These are phyloP conservation scores for Linepithema humile DNA, from an alignment of 1,140 invertebrate species.

Conservation along the genomic window DNA sequence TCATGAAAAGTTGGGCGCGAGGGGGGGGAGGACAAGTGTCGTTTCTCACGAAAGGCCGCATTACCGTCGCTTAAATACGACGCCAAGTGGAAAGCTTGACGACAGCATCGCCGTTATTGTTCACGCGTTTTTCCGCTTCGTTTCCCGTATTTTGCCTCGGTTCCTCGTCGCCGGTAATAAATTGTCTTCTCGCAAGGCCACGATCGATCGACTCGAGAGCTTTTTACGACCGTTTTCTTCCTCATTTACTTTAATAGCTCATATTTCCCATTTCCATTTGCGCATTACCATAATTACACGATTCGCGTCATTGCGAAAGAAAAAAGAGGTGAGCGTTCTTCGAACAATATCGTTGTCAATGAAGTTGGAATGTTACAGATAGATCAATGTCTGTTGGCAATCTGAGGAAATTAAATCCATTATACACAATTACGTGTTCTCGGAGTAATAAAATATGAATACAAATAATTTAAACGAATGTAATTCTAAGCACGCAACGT, in stretches of 20 bases:
- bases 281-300: background rate
- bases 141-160: background rate
- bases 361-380: background rate
- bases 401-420: background rate
- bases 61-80: constrained; percentile 6
- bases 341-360: background rate
- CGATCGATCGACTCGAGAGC: background rate
- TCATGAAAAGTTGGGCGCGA: background rate
- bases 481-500: background rate
- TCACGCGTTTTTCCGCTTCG: background rate
- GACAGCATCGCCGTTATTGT: background rate
- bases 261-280: background rate
- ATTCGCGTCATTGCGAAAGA: background rate
- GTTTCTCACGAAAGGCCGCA: background rate
- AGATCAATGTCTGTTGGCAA: constrained; percentile 4
- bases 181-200: background rate
- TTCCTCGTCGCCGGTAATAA: background rate
- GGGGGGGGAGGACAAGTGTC: too few species aligned
- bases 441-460: background rate
- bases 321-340: background rate
- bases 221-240: background rate
- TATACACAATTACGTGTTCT: background rate
- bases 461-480: background rate
- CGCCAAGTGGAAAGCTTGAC: background rate
- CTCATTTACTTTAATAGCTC: too few species aligned